These are phyloP conservation scores for Tachuris rubrigastra DNA, from an alignment of 2,113 vertebrate genomes.

Conservation along the genomic window DNA sequence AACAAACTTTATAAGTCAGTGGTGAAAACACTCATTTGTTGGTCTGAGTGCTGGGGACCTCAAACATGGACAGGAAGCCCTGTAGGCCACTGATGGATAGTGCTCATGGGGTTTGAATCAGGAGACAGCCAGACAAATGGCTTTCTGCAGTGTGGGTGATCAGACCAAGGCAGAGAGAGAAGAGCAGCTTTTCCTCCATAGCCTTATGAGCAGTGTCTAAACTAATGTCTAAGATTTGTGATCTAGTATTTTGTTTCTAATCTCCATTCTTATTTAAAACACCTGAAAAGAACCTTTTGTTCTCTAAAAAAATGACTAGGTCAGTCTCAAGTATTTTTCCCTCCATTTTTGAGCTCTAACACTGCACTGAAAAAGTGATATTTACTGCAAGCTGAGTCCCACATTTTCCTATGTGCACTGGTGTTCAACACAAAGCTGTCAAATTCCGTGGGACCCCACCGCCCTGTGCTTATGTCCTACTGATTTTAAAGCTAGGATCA, in stretches of 20 bases:
- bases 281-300: background rate
- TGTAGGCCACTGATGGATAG: background rate
- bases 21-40: background rate
- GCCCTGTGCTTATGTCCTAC: background rate
- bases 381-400: background rate
- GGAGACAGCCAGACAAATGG: background rate
- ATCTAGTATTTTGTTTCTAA: background rate
- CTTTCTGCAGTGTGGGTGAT: background rate
- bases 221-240: background rate
- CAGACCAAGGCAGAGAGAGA: background rate
- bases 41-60: background rate
- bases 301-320: background rate
- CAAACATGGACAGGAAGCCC: background rate
- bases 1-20: background rate
- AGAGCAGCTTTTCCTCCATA: background rate
- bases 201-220: background rate
- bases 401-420: too few species aligned
- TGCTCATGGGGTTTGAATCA: background rate
- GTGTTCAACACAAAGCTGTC: background rate
- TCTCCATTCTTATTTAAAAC: background rate
- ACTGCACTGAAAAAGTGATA: background rate
- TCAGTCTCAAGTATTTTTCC: background rate
- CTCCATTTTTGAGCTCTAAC: background rate
- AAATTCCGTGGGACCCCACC: background rate
- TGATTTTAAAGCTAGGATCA: background rate